Evolutionary conservation across 1,140 invertebrate species (phyloP), one percentile per base, ranked within the genome.

Genomic region (Zeugodacus cucurbitae): DNA sequence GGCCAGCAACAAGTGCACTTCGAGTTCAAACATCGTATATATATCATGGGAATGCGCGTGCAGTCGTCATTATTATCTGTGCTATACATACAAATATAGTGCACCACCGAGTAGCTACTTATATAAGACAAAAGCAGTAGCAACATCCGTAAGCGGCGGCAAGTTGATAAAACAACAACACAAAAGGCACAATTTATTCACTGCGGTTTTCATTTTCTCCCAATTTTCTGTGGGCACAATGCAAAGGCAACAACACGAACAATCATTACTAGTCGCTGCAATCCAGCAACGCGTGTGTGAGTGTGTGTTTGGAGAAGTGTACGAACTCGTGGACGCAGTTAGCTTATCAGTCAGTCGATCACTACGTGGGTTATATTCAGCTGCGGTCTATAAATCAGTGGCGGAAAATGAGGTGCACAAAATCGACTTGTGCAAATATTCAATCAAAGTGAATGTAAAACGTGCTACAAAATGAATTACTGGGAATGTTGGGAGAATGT

Each of bases 121-220:
- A 48, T 48, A 82, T 82, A 82, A 82, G n/a, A 20, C 74, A 48
- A 82, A 34, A 54, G 22, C 74, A 5, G 10, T 7, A 82, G 26
- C 74, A 5, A 82, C 41, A 82, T 48, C 74, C 37, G 22, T n/a
- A 82, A 82, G n/a, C 26, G n/a, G 22, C 8, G 17, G n/a, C 10
- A 3, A 32, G 20, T 74, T 74, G 14, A 54, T 54, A 54, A 54
- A 54, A 54, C 48, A 54, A 48, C 34, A 82, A 82, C 11, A 48
- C 26, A 11, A 70, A 70, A 44, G 7, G 14, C 29, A 17, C 3
- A 78, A 78, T 20, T 37, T 78, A 78, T 82, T 29, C 20, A 41
- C 74, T 82, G 74, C 74, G 44, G 34, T 82, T 82, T 82, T 82
- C 44, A 10, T 41, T 41, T 74, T 48, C 74, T 82, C 41, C 41